Evolutionary conservation across 2,113 vertebrate species (phyloP).

Genomic region (Amphiprion ocellaris): DNA sequence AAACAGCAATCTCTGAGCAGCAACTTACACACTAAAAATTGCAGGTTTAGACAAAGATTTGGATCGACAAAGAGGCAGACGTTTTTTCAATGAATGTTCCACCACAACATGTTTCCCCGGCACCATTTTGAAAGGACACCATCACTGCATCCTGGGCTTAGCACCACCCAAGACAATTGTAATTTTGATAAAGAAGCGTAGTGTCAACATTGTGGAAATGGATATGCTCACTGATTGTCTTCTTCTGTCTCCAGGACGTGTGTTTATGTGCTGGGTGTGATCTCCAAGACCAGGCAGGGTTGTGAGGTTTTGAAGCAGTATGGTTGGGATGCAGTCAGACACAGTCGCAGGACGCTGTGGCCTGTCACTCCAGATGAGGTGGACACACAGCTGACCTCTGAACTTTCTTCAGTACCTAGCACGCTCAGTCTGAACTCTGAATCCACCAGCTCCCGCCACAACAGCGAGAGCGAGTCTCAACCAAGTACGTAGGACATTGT

Average conservation of each 20-base stretch:
- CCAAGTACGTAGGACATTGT: constrained; percentile 87
- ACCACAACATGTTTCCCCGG: too few relatives aligned
- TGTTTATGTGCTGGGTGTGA: constrained; percentile 94
- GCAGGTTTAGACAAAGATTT: too few relatives aligned
- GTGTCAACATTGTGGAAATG: too few relatives aligned
- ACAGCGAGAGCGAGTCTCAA: constrained; percentile 97
- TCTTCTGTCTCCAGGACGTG: constrained; percentile 87
- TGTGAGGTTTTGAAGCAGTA: constrained; percentile 96
- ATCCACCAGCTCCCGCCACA: constrained; percentile 96
- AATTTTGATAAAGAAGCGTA: too few relatives aligned
- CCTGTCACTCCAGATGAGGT: constrained; percentile 96
- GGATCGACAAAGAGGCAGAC: too few relatives aligned
- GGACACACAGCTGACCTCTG: constrained; percentile 83
- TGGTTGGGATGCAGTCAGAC: constrained; percentile 95
- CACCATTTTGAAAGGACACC: too few relatives aligned
- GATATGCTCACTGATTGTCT: neutral
- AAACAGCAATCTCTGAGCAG: too few relatives aligned
- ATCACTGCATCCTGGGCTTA: too few relatives aligned
- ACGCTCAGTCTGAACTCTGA: constrained; percentile 92
- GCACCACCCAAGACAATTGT: too few relatives aligned
- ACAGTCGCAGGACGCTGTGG: constrained; percentile 95
- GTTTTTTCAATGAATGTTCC: too few relatives aligned
- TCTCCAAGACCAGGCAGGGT: constrained; percentile 97
- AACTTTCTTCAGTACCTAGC: constrained; percentile 84
- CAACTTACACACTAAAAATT: too few relatives aligned